Evolutionary conservation across 2,797 vertebrate genomes (phyloP).

Genomic region (Setipinna tenuifilis): DNA sequence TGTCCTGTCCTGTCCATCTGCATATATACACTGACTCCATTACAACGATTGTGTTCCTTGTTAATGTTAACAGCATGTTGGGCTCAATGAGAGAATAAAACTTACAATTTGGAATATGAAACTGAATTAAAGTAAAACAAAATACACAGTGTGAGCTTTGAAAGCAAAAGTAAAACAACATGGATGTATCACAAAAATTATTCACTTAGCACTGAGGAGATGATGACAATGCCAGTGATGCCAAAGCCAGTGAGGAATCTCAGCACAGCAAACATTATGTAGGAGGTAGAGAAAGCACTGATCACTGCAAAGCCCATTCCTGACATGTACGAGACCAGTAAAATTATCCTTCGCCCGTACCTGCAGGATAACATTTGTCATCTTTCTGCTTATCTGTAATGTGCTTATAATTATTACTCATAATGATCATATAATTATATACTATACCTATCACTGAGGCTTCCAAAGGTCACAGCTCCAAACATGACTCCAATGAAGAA

Average conservation of each 20-base stretch:
- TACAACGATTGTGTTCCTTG: too few species aligned
- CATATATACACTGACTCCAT: too few species aligned
- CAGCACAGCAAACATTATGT: constrained; percentile 55
- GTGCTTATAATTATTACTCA: neutral
- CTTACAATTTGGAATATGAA: too few species aligned
- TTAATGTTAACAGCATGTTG: too few species aligned
- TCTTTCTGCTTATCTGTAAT: neutral
- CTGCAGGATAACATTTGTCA: constrained; percentile 34
- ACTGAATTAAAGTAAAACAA: too few species aligned
- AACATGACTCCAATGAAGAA: constrained; percentile 78
- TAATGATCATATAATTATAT: neutral
- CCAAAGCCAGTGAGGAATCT: constrained; percentile 58
- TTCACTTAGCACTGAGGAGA: constrained; percentile 54
- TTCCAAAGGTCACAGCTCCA: constrained; percentile 73
- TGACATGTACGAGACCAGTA: constrained; percentile 54
- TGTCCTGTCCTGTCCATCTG: too few species aligned
- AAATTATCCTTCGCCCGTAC: constrained; percentile 54
- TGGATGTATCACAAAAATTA: neutral
- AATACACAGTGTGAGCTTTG: neutral
- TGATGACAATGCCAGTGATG: constrained; percentile 56
- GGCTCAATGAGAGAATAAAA: too few species aligned
- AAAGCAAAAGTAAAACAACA: neutral
- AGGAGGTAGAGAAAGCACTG: constrained; percentile 56
- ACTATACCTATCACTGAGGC: constrained; percentile 73
- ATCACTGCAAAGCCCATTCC: constrained; percentile 48